Percentiles rank a stretch among this genome's conserved stretches.
Evolutionary conservation across 2,113 vertebrate species (phyloP).

Genomic region (Myocastor coypus): DNA sequence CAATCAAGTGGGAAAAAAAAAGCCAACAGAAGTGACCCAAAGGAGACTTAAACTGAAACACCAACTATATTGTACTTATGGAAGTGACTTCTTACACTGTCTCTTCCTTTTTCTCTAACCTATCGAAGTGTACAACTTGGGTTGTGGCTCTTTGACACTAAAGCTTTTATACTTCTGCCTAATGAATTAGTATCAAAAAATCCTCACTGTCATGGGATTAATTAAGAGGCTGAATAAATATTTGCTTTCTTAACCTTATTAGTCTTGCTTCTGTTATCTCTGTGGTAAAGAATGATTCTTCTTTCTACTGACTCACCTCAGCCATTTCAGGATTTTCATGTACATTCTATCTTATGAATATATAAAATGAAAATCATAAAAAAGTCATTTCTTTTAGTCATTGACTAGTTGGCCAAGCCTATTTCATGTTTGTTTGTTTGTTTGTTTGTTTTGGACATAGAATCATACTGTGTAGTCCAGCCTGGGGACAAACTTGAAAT

Average conservation of each 20-base stretch:
- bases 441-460: neutral
- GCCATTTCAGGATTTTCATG: neutral
- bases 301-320: neutral
- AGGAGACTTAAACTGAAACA: neutral
- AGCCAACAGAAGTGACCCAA: conserved; percentile 1
- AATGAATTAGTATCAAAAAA: neutral
- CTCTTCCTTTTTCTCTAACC: neutral
- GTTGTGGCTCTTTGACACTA: neutral
- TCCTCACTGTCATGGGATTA: neutral
- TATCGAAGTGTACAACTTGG: neutral
- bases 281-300: neutral
- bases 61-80: neutral
- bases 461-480: neutral
- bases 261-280: neutral
- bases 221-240: neutral
- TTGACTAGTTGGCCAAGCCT: neutral
- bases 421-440: neutral
- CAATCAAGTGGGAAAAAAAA: neutral
- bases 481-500: neutral
- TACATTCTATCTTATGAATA: neutral
- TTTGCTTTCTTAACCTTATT: conserved; percentile 26
- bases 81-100: neutral
- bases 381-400: neutral
- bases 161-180: conserved; percentile 13
- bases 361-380: neutral